These are phyloP conservation scores for Takifugu rubripes DNA, from an alignment of 2,797 vertebrate species.

Conservation along the genomic window DNA sequence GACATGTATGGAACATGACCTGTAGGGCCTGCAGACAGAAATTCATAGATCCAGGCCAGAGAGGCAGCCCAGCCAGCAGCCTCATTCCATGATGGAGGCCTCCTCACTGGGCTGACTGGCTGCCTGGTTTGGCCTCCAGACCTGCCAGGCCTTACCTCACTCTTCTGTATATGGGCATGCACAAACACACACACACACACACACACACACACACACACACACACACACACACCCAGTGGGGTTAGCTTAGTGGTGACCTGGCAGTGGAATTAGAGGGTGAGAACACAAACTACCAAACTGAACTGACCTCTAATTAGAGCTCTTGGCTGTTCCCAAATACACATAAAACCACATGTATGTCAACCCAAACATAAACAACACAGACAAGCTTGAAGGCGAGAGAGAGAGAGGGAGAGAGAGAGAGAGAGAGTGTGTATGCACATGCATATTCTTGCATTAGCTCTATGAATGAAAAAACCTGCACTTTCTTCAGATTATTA, in stretches of 20 bases:
- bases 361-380: conserved; percentile 56
- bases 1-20: conserved; percentile 41
- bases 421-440: not conserved
- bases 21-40: conserved; percentile 45
- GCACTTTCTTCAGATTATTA: too few relatives aligned
- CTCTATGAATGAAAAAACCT: too few relatives aligned
- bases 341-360: conserved; percentile 57
- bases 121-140: conserved; percentile 55
- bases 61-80: conserved; percentile 45
- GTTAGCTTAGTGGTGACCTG: conserved; percentile 67
- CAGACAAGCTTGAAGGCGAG: conserved; percentile 29
- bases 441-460: too few relatives aligned
- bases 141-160: conserved; percentile 54
- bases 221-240: conserved; percentile 32
- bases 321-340: conserved; percentile 71
- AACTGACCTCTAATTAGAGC: conserved; percentile 81
- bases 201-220: conserved; percentile 12
- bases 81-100: conserved; percentile 51
- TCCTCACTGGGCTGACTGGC: conserved; percentile 53
- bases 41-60: conserved; percentile 54
- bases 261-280: conserved; percentile 61
- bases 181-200: conserved; percentile 12
- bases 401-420: too few relatives aligned
- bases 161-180: conserved; percentile 48
- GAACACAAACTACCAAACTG: conserved; percentile 74